Conservation (phyloP, 2,888 invertebrate genomes). For the Phortica okadai region DNA sequence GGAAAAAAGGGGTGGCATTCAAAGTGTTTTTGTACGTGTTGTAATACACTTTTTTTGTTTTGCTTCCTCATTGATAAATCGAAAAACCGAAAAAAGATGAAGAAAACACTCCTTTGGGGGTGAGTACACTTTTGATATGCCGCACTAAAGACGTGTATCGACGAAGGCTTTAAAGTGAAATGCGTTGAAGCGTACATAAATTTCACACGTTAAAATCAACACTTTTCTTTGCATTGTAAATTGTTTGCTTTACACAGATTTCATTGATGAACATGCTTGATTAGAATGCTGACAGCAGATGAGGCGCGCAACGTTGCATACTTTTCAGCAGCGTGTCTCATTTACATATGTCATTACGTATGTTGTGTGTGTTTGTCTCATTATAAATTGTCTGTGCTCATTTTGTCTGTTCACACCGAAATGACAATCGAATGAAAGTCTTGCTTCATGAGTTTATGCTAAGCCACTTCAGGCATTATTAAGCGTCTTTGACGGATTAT, state of each 20-base stretch:
- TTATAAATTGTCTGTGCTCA: constrained; percentile 14
- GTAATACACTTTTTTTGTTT: neutral
- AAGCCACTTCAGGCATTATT: constrained; percentile 18
- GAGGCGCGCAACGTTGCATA: too few relatives aligned
- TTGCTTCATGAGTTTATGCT: neutral
- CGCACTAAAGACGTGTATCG: neutral
- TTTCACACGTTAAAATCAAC: constrained; percentile 21
- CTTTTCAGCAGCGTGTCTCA: neutral
- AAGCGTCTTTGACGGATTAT: constrained; percentile 8
- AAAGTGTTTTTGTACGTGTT: neutral
- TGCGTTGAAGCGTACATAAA: constrained; percentile 21
- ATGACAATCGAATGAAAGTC: constrained; percentile 9
- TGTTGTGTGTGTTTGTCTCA: constrained; percentile 1
- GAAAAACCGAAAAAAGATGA: neutral
- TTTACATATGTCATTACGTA: neutral
- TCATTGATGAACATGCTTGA: neutral
- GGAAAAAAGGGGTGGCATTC: neutral
- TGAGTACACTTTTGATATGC: neutral
- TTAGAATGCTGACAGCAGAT: neutral
- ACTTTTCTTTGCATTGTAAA: constrained; percentile 5
- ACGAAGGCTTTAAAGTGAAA: neutral
- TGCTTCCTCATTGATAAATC: neutral
- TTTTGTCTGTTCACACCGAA: neutral
- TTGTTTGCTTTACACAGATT: constrained; percentile 1
- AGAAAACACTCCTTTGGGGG: neutral